These are phyloP conservation scores for Etheostoma spectabile DNA, from an alignment of 2,113 vertebrate genomes.

Conservation along the genomic window DNA sequence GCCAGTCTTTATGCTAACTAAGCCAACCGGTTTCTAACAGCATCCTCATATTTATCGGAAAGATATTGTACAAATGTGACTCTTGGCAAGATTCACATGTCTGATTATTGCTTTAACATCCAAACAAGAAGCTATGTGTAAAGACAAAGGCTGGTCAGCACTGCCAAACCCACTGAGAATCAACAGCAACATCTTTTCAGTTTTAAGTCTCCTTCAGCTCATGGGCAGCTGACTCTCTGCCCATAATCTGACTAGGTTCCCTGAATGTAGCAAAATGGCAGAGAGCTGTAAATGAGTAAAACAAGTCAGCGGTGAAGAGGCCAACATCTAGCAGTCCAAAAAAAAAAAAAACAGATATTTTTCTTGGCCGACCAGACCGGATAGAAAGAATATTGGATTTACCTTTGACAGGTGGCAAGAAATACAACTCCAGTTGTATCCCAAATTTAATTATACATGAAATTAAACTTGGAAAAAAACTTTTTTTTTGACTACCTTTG, in stretches of 20 bases:
- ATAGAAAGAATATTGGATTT: conserved; percentile 23
- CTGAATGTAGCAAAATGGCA: neutral
- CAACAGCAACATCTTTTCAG: neutral
- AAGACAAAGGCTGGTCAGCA: neutral
- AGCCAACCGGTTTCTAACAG: neutral
- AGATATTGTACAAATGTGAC: neutral
- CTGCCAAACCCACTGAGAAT: conserved; percentile 5
- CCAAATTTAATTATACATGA: conserved; percentile 40
- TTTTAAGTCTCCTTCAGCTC: neutral
- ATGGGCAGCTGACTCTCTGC: neutral
- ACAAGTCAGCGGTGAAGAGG: neutral
- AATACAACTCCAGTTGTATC: conserved; percentile 9
- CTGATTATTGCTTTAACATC: neutral
- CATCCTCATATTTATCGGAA: neutral
- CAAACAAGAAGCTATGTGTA: neutral
- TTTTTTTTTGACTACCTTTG: neutral
- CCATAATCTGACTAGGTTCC: neutral
- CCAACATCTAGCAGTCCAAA: conserved; percentile 2
- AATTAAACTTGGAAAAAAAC: conserved; percentile 28
- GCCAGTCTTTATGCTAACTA: neutral
- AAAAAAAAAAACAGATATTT: conserved; percentile 11
- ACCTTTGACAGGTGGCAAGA: conserved; percentile 41
- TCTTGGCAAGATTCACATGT: neutral
- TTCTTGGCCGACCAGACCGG: neutral
- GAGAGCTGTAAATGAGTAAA: conserved; percentile 2